phyloP scores from a whole-genome alignment of 37 sponge, comb jelly and placozoan species.

The Geodia barretti region DNA sequence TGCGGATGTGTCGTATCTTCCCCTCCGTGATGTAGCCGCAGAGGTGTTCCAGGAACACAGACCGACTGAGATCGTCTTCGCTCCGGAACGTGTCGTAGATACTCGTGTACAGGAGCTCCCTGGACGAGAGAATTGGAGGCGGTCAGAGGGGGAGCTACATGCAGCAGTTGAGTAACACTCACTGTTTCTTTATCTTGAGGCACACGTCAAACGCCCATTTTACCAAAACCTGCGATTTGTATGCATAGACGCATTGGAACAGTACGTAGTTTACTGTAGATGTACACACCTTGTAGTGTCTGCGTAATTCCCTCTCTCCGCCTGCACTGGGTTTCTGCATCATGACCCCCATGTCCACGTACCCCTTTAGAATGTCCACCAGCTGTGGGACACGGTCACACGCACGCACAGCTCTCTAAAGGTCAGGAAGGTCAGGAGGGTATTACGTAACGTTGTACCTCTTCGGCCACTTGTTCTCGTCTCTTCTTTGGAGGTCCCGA shows the following conservation, averaged over 20 bases:
- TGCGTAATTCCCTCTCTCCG: constrained; percentile 22
- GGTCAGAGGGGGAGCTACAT: background rate
- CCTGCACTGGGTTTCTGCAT: constrained; percentile 50
- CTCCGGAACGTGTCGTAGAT: constrained; percentile 73
- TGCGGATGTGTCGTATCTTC: constrained; percentile 42
- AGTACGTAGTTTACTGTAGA: background rate
- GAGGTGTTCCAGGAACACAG: constrained; percentile 65
- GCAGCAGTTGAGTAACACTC: background rate
- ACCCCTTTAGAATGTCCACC: constrained; percentile 57
- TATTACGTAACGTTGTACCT: constrained; percentile 20
- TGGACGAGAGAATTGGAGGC: background rate
- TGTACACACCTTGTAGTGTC: constrained; percentile 52
- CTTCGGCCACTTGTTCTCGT: constrained; percentile 51
- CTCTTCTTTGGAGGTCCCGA: constrained; percentile 50
- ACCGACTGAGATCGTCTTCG: constrained; percentile 56
- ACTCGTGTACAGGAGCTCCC: constrained; percentile 61
- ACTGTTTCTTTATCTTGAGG: constrained; percentile 44
- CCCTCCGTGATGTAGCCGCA: constrained; percentile 42
- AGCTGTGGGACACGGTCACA: constrained; percentile 6
- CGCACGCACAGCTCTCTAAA: background rate
- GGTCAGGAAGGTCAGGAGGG: no score
- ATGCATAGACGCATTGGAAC: background rate
- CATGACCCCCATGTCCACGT: constrained; percentile 61
- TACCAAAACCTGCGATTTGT: constrained; percentile 20
- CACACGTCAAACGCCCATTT: constrained; percentile 54